Evolutionary conservation across 2,888 invertebrate species (phyloP).

Genomic region (Parnassius glacialis): DNA sequence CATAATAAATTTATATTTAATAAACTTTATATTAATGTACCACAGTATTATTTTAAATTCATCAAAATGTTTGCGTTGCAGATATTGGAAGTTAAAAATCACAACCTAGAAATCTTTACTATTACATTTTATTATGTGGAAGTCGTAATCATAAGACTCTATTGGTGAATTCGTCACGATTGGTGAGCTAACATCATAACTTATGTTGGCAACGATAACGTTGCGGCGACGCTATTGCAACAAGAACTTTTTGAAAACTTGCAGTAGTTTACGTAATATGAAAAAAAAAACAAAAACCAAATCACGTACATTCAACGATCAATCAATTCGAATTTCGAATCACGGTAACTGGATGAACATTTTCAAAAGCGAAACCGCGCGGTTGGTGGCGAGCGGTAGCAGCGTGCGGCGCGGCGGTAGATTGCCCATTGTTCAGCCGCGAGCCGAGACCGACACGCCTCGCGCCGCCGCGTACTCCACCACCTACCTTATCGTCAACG

Average conservation of each 20-base stretch:
- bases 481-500: conserved; percentile 68
- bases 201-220: conserved; percentile 63
- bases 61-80: too few relatives aligned
- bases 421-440: conserved; percentile 72
- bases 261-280: not conserved
- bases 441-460: conserved; percentile 73
- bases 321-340: conserved; percentile 20
- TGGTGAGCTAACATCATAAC: conserved; percentile 70
- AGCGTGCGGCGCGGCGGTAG: conserved; percentile 49
- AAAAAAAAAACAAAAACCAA: conserved; percentile 6
- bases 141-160: conserved; percentile 67
- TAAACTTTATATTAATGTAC: too few relatives aligned
- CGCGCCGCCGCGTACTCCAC: conserved; percentile 62
- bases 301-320: conserved; percentile 3
- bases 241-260: conserved; percentile 7
- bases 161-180: conserved; percentile 75
- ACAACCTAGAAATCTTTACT: not conserved
- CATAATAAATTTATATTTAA: too few relatives aligned
- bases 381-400: conserved; percentile 35
- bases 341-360: conserved; percentile 18
- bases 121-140: conserved; percentile 21
- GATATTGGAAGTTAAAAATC: not conserved
- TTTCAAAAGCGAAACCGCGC: conserved; percentile 20
- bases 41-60: too few relatives aligned
- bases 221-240: conserved; percentile 31